Percentiles rank a stretch among this genome's conserved stretches.
Conservation (phyloP, 2,113 vertebrate genomes). For the Salvelinus sp. region DNA sequence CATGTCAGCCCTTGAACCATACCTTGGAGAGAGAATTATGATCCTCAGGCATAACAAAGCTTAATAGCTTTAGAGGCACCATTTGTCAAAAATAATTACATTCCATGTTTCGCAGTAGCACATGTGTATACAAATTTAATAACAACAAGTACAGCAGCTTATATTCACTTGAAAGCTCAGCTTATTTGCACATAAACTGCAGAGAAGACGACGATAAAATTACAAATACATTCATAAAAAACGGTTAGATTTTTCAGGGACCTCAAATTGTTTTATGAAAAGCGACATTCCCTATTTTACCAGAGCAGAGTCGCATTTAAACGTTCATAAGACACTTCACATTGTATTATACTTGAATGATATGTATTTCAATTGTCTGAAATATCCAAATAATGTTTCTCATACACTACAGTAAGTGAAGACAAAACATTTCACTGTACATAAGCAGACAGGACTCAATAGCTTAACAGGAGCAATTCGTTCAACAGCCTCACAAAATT, state of each 20-base stretch:
- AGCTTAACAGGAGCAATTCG: slow-evolving; percentile 73
- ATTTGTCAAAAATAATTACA: slow-evolving; percentile 90
- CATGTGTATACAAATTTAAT: slow-evolving; percentile 99
- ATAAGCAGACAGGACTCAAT: slow-evolving; percentile 76
- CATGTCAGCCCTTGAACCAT: slow-evolving; percentile 41
- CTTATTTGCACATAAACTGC: slow-evolving; percentile 98
- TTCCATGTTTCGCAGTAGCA: slow-evolving; percentile 90
- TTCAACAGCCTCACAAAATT: slow-evolving; percentile 73
- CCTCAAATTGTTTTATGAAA: slow-evolving; percentile 88
- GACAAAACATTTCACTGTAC: slow-evolving; percentile 74
- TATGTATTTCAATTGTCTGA: slow-evolving; percentile 70
- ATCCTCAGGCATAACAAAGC: slow-evolving; percentile 73
- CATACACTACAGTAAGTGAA: slow-evolving; percentile 75
- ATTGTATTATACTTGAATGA: slow-evolving; percentile 79
- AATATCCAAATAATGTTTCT: slow-evolving; percentile 69
- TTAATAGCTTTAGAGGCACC: slow-evolving; percentile 85
- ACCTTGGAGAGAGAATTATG: slow-evolving; percentile 50
- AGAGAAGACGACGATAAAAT: slow-evolving; percentile 97
- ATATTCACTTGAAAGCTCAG: slow-evolving; percentile 98
- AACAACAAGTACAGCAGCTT: slow-evolving; percentile 92
- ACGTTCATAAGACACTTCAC: slow-evolving; percentile 78
- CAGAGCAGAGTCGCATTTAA: slow-evolving; percentile 57
- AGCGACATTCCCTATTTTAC: slow-evolving; percentile 82
- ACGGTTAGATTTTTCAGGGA: slow-evolving; percentile 80
- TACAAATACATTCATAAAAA: slow-evolving; percentile 98